Conservation (phyloP, 1,140 invertebrate species). For the Bemisia tabaci region DNA sequence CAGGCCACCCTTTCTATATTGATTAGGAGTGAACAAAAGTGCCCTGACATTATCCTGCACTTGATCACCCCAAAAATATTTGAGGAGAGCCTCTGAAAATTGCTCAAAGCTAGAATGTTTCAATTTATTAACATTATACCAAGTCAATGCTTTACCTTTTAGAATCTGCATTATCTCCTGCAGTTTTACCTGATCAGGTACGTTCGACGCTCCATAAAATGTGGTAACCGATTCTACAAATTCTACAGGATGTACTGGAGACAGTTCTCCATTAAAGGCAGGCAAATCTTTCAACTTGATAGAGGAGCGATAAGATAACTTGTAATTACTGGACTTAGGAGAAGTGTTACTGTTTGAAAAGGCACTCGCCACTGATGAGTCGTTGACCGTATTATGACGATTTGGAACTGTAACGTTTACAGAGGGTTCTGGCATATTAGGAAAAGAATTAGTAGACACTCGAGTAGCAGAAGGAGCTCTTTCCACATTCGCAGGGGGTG, state of each 20-base stretch:
- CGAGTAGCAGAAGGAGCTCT: no score
- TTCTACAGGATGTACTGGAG: not conserved
- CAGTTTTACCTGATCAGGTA: not conserved
- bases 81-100: not conserved
- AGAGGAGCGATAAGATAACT: not conserved
- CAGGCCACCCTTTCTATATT: not conserved
- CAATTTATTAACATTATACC: not conserved
- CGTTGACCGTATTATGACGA: no score
- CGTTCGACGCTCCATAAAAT: not conserved
- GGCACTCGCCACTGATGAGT: no score
- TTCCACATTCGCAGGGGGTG: no score
- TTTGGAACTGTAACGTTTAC: no score
- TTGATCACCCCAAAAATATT: not conserved
- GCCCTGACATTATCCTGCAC: not conserved
- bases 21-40: not conserved
- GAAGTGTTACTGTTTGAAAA: no score
- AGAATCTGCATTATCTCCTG: not conserved
- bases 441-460: no score
- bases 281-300: not conserved
- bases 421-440: no score
- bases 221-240: not conserved
- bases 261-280: not conserved
- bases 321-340: no score
- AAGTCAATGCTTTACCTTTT: not conserved
- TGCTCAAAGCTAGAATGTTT: not conserved